Evolutionary conservation across 2,113 vertebrate species (phyloP), one percentile per base, ranked within the genome.

Genomic region (Festucalex cinctus): DNA sequence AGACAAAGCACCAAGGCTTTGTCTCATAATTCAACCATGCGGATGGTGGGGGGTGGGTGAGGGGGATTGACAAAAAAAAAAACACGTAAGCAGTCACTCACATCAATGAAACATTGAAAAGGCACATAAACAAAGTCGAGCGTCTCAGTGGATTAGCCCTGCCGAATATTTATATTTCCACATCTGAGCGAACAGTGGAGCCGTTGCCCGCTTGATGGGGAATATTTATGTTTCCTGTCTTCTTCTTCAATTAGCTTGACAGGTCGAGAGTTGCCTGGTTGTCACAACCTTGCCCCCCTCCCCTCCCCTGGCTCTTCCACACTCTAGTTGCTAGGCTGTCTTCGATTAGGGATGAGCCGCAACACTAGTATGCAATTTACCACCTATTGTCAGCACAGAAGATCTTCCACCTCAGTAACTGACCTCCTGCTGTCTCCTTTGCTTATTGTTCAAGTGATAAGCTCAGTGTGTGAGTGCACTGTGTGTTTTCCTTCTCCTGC

Each of bases 61-160:
- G 0, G 20, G 48, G 26, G 77, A 64, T 41, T 20, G n/a, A 35
- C 37, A 26, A 65, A 63, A 51, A 66, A 61, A 56, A 64, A 74
- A 79, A 74, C 39, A n/a, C 44, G 60, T 76, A 80, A 77, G 74
- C 80, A 84, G 78, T 81, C 74, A 76, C 69, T 88, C 76, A 81
- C 77, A 76, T 83, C 73, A 71, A 74, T 86, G 76, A 83, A 88
- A 82, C 84, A 79, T 86, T 86, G 79, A 84, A 71, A 84, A 77
- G 81, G 70, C 80, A 78, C 74, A 84, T 79, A 84, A 89, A 87
- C 78, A 85, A 78, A 84, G 78, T 82, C 67, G 17, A 67, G 65
- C 57, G 56, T 83, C 81, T 83, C 73, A 39, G 75, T 70, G 75
- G 72, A 83, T 83, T 83, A 83, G 61, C 77, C 32, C 65, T 26